A percentile compares a stretch with the other conserved stretches of the same genome.
Evolutionary conservation across 2,797 vertebrate species (phyloP).

Genomic region (Dallia pectoralis): DNA sequence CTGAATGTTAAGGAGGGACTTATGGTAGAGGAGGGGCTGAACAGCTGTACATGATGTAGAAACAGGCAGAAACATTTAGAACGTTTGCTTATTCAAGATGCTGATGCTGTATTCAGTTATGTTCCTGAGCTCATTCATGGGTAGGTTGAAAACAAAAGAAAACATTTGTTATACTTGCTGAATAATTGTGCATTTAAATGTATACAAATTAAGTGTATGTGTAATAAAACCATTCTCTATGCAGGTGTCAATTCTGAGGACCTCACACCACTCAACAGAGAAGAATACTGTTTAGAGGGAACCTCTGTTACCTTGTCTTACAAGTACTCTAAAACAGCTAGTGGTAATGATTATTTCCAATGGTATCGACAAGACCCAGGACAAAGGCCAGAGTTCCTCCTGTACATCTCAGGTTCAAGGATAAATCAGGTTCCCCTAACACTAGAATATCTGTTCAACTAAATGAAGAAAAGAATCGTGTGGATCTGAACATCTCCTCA

Average conservation of each 20-base stretch:
- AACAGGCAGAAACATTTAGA: not conserved
- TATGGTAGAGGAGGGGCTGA: not conserved
- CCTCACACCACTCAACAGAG: conserved; percentile 4
- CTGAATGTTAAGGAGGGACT: not conserved
- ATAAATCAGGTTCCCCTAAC: not conserved
- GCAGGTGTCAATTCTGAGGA: conserved; percentile 7
- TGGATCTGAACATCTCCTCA: conserved; percentile 26
- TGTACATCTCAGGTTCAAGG: not conserved
- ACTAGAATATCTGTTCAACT: not conserved
- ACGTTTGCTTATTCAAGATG: not conserved
- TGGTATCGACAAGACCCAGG: conserved; percentile 26
- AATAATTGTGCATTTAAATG: not conserved
- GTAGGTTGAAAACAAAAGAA: conserved; percentile 3
- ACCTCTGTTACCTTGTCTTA: conserved; percentile 12
- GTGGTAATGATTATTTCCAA: not conserved
- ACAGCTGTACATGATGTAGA: not conserved
- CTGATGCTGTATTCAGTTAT: conserved; percentile 15
- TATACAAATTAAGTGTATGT: not conserved
- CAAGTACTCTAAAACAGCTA: conserved; percentile 7
- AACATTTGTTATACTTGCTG: not conserved
- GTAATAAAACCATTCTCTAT: not conserved
- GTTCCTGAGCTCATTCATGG: not conserved
- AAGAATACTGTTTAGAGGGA: not conserved
- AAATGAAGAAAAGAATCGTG: not conserved
- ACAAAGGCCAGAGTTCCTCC: conserved; percentile 20